phyloP scores from a whole-genome alignment of 2,113 vertebrate species.

The Ammodytes dubius region DNA sequence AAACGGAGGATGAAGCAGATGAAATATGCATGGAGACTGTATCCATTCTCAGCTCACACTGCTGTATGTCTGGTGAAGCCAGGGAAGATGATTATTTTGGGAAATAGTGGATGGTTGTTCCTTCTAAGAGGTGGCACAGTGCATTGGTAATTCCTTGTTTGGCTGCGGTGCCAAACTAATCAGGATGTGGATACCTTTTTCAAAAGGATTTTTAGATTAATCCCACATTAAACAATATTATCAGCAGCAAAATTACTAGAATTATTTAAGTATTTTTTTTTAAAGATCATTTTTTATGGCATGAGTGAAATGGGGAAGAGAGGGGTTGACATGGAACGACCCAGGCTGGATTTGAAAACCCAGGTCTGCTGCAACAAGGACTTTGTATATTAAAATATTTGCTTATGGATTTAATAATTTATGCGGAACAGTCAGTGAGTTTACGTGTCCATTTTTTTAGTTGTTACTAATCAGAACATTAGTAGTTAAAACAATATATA shows the following conservation, averaged over 20 bases:
- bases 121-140: conserved; percentile 17
- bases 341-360: no score
- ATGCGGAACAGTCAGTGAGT: no score
- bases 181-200: background rate
- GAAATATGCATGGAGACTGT: conserved; percentile 65
- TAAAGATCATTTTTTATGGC: background rate
- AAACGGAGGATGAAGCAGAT: conserved; percentile 62
- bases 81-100: conserved; percentile 4
- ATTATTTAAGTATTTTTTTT: background rate
- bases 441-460: background rate
- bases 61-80: conserved; percentile 11
- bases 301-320: no score
- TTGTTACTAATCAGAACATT: background rate
- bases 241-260: background rate
- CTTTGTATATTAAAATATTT: background rate
- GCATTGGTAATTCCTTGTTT: background rate
- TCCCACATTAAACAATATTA: background rate
- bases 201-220: background rate
- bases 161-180: background rate
- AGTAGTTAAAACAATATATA: background rate
- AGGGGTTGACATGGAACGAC: no score
- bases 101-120: conserved; percentile 2
- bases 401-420: no score
- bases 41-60: conserved; percentile 26
- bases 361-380: no score